A percentile compares a stretch with the other conserved stretches of the same genome.
phyloP scores from a whole-genome alignment of 2,113 vertebrate species.

The Empidonax traillii region DNA sequence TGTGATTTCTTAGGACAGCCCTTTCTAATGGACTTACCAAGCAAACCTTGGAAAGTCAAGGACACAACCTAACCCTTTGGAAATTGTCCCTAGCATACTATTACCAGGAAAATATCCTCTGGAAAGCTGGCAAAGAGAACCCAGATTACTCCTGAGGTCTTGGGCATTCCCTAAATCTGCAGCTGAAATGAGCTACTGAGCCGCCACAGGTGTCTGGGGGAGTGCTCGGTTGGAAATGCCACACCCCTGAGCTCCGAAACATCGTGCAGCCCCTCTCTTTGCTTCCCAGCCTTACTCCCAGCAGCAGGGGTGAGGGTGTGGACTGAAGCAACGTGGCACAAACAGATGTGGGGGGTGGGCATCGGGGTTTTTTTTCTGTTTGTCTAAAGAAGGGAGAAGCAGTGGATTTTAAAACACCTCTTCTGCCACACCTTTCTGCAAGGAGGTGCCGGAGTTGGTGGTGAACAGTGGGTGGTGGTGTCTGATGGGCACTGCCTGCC shows the following conservation, averaged over 20 bases:
- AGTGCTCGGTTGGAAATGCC: neutral
- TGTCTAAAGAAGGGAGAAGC: neutral
- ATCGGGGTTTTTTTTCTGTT: neutral
- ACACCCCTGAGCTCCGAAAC: neutral
- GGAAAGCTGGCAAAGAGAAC: neutral
- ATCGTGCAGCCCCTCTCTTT: neutral
- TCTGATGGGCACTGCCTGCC: neutral
- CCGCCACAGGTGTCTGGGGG: neutral
- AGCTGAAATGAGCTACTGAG: neutral
- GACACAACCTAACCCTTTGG: neutral
- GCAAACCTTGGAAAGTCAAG: neutral
- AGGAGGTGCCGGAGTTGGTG: neutral
- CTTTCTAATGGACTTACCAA: neutral
- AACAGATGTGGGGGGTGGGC: rapidly evolving
- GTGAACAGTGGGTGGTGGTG: too few relatives aligned
- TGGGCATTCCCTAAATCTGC: neutral
- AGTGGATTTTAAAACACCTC: neutral
- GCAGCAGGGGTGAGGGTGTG: neutral
- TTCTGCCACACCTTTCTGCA: neutral
- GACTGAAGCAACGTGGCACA: neutral
- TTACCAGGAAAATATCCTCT: neutral
- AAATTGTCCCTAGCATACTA: neutral
- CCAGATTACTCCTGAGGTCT: neutral
- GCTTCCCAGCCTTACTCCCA: neutral
- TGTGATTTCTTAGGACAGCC: neutral